Evolutionary conservation across 2,113 vertebrate species (phyloP), one percentile per base, ranked within the genome.

Genomic region (Oostethus manadensis): DNA sequence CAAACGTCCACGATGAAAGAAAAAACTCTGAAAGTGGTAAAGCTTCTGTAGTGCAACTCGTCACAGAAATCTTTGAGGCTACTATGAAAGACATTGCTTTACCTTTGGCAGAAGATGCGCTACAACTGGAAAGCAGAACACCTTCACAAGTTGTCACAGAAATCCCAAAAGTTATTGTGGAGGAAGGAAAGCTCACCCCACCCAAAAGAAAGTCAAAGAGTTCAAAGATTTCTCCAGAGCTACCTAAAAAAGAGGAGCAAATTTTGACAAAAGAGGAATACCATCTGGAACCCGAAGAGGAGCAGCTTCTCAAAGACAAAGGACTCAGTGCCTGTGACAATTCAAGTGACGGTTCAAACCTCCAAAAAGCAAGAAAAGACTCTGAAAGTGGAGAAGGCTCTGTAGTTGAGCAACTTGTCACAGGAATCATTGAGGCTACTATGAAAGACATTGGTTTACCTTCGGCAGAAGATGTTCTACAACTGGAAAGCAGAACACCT

Each of bases 131-230:
- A 16, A 26, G 13, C 4, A 23, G 15, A 2, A 23, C 23, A 45
- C 17, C 56, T 44, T 9, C 20, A 21, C 38, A 16, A 21, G 14
- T 26, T 43, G 56, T 17, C 15, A 5, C 42, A 23, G 23, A 3
- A 44, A 26, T 26, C 8, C 15, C 42, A 6, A 3, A 58, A 18
- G 22, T 13, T 14, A 43, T 10, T 17, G 22, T 3, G 1, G 16
- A 21, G 10, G 38, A 64, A 66, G 49, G 4, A 21, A 47, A 47
- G 42, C 3, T 78, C n/a, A 1, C 55, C 3, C 70, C 66, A 58
- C 68, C 76, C 16, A 67, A 1, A 26, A 78, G 71, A 62, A 83
- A 62, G 42, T 68, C 78, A 44, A 81, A 77, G 61, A 50, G 23
- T 54, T 17, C 14, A 7, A 54, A 54, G 48, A n/a, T 26, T 33